phyloP scores from a whole-genome alignment of 2,797 vertebrate species.

The Chloroceryle inda region DNA sequence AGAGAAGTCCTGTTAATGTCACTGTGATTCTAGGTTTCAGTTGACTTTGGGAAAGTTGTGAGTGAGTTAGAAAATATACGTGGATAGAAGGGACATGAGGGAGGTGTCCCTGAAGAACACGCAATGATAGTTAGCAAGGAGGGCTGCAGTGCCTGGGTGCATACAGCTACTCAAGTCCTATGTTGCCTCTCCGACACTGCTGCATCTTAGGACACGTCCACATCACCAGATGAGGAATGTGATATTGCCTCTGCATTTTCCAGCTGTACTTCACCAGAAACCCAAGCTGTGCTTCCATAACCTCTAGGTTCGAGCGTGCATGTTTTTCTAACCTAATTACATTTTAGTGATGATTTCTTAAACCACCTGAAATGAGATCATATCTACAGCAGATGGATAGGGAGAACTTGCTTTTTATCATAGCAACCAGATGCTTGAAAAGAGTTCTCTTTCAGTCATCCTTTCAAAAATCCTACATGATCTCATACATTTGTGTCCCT shows the following conservation, averaged over 20 bases:
- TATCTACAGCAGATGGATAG: conserved; percentile 35
- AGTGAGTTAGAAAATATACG: neutral
- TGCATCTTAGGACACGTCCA: neutral
- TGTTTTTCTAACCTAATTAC: conserved; percentile 59
- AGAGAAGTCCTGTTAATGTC: neutral
- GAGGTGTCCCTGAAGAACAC: neutral
- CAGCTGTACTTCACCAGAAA: neutral
- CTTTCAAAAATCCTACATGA: conserved; percentile 58
- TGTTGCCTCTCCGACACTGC: neutral
- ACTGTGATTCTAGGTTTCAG: neutral
- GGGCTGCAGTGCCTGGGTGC: neutral
- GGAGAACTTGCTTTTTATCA: conserved; percentile 41
- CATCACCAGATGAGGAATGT: neutral
- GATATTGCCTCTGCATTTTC: neutral
- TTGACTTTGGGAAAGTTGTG: neutral
- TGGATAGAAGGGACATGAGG: neutral
- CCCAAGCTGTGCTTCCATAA: neutral
- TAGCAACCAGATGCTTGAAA: conserved; percentile 45
- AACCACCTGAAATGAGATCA: conserved; percentile 64
- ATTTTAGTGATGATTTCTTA: conserved; percentile 44
- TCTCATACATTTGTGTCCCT: conserved; percentile 60
- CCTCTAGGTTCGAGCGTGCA: neutral
- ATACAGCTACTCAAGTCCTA: neutral
- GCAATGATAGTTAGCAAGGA: neutral
- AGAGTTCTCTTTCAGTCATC: conserved; percentile 46